Base-by-base conservation (phyloP, 2,888 invertebrate species). In the Cryptophagus acutangulus region DNA sequence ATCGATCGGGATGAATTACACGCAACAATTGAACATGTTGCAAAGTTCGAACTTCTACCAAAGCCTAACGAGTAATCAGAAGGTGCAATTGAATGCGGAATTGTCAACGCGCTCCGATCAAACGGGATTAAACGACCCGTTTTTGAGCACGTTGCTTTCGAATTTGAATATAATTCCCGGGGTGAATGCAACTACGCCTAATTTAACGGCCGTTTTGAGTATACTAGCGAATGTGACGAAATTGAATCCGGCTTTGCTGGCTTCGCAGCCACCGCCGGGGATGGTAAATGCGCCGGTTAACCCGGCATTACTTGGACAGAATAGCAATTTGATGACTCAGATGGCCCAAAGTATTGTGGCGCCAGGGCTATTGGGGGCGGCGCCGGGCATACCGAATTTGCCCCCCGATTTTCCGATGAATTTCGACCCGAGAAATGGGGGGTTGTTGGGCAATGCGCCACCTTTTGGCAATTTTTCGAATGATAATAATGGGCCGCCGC, bases 11-110 rank as follows among this genome's bases (percentile, higher is more conserved):
- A 54, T 69, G 61, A 63, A 46, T 31, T 70, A 82, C 60, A 72
- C 79, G 44, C 81, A 82, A 63, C 76, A 75, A 45, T 65, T 83
- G 48, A 71, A 78, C 45, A 79, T 82, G 49, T 64, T 82, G 36
- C 82, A 82, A 65, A 78, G 75, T 58, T 82, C 83, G 0, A 74
- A 73, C 40, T 84, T 84, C 76, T 84, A 82, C 59, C 81, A 79
- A 61, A 81, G 80, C 46, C 69, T 84, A 33, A 82, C 82, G 53
- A 81, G 81, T 39, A 83, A 81, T 48, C 80, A 81, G 60, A 84
- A 84, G 67, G 76, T 84, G 52, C 76, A 79, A 66, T 76, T 83
- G 0, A 84, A 83, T 59, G 81, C 83, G 57, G 75, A 84, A 60
- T 63, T 84, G 56, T 77, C 79, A 1, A 71, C 76, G 16, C 73